Evolutionary conservation across 2,797 vertebrate species (phyloP), one percentile per base, ranked within the genome.

Genomic region (Sebastes minor): DNA sequence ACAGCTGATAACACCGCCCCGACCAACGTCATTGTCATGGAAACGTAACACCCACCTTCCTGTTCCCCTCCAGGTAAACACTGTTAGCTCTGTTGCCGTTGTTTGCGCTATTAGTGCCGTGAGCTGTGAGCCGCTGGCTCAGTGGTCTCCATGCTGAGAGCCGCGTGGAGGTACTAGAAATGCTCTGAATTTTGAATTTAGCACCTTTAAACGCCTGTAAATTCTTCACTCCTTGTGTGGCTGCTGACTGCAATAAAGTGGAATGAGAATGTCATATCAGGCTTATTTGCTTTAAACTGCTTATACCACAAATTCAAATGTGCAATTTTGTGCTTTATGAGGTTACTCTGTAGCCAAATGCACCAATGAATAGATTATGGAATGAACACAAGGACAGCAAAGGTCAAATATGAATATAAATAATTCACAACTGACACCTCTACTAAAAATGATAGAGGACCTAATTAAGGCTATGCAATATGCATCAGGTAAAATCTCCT

Each of bases 401-500:
- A 90, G 89, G 89, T 82, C 79, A 84, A 74, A 77, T 67, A 64
- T 72, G 66, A 89, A 78, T 80, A 80, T 57, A 63, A 65, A 85
- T 82, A 78, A 91, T 86, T 94, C 42, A 80, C 53, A 66, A 75
- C 77, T 83, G 88, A 89, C 84, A 88, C 0, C 33, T 16, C 49
- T 2, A 42, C 46, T 81, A 72, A 78, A 65, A 87, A 82, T 78
- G 87, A 91, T 27, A 65, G 65, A 85, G 28, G 27, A 69, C 55
- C 75, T 76, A 76, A 86, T 87, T 76, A 76, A 82, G 64, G 20
- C 42, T n/a, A 74, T 77, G 87, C 65, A 88, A 81, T 83, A 90
- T 91, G 81, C 75, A 88, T 84, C 78, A 81, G 73, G 53, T 73
- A 32, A 42, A 72, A 76, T 74, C 66, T 66, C 35, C 30, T n/a